Evolutionary conservation across 2,888 invertebrate genomes (phyloP).

Genomic region (Chymomyza fuscimana): DNA sequence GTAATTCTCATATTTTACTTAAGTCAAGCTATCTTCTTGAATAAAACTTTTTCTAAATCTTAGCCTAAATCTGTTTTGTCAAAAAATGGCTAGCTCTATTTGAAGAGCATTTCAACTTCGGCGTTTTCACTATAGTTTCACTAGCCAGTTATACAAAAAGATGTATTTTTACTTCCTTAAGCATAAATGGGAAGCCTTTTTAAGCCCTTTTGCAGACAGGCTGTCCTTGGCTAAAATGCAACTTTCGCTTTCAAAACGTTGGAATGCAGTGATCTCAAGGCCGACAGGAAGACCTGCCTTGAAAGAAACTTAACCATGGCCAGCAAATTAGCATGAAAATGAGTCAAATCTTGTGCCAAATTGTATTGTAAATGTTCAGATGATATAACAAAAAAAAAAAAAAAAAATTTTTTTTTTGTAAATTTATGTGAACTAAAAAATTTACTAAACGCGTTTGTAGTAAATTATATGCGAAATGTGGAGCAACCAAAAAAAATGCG

Average conservation of each 20-base stretch:
- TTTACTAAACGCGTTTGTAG: neutral
- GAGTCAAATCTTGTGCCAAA: neutral
- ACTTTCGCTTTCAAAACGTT: neutral
- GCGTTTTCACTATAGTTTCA: too few relatives aligned
- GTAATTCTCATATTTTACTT: too few relatives aligned
- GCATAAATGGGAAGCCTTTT: neutral
- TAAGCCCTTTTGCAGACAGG: neutral
- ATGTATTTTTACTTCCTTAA: neutral
- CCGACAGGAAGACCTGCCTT: neutral
- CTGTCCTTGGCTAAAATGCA: neutral
- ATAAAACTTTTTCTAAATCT: too few relatives aligned
- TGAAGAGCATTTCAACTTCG: too few relatives aligned
- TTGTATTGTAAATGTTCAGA: neutral
- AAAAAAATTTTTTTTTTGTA: neutral
- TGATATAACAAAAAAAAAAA: neutral
- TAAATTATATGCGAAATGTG: neutral
- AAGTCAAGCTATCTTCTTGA: too few relatives aligned
- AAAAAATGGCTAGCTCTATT: too few relatives aligned
- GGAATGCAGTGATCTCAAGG: constrained; percentile 1
- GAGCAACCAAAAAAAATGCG: constrained; percentile 2
- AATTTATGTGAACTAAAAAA: neutral
- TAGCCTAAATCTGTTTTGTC: too few relatives aligned
- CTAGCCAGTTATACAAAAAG: too few relatives aligned
- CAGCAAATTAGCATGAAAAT: neutral
- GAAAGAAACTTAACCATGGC: neutral